These are phyloP conservation scores for Menura novaehollandiae DNA, from an alignment of 2,113 vertebrate species.

Conservation along the genomic window DNA sequence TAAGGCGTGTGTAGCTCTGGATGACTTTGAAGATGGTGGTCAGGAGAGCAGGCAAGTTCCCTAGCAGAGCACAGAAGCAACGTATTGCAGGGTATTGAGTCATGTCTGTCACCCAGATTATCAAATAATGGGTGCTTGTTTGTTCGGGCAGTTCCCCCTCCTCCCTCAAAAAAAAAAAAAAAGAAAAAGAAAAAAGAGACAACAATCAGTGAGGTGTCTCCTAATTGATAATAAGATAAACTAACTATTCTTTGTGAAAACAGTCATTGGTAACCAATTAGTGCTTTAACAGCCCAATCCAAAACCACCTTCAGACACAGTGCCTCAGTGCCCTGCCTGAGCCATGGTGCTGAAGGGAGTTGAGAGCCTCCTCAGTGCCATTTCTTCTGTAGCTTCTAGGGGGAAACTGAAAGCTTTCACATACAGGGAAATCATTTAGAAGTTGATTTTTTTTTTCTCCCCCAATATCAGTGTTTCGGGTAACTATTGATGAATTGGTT, in stretches of 20 bases:
- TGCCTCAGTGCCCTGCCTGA: not conserved
- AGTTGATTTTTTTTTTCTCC: not conserved
- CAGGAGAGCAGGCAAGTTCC: not conserved
- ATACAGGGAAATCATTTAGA: not conserved
- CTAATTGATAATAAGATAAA: not conserved
- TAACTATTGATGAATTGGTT: not conserved
- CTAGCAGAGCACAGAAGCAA: not conserved
- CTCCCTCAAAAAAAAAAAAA: not conserved
- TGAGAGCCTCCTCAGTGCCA: not conserved
- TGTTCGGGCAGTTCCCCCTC: not conserved
- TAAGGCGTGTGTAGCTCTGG: not conserved
- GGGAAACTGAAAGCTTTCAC: not conserved
- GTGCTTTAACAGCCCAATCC: not conserved
- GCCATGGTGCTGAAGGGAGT: not conserved
- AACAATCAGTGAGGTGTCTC: not conserved
- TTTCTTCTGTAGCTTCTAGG: not conserved
- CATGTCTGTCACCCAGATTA: not conserved
- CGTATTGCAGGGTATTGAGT: not conserved
- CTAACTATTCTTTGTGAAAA: not conserved
- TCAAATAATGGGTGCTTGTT: not conserved
- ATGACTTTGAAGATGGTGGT: not conserved
- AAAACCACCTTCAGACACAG: rapidly evolving
- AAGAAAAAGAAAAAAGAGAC: not conserved
- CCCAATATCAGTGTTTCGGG: not conserved
- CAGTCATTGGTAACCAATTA: not conserved